Percentiles rank a stretch among this genome's conserved stretches.
Conservation (phyloP, 1,140 invertebrate genomes). For the Drosophila arizonae region DNA sequence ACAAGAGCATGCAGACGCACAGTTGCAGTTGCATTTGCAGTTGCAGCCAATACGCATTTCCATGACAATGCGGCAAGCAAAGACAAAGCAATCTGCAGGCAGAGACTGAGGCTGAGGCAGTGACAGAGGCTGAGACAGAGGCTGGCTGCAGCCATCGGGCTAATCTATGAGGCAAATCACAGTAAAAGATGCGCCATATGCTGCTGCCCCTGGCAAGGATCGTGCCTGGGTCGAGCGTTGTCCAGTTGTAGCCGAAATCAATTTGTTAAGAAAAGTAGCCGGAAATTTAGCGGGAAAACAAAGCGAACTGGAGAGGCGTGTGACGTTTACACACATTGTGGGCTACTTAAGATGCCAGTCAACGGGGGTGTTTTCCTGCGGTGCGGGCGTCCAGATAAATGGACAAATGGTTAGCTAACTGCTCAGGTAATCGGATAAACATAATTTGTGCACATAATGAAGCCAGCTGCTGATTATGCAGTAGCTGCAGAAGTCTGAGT, state of each 20-base stretch:
- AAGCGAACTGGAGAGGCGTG: conserved; percentile 66
- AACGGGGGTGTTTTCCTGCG: conserved; percentile 43
- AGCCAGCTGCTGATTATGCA: conserved; percentile 31
- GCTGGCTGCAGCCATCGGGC: conserved; percentile 24
- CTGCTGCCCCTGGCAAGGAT: conserved; percentile 24
- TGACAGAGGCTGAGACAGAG: background rate
- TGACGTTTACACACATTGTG: conserved; percentile 72
- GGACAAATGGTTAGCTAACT: conserved; percentile 49
- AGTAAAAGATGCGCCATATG: conserved; percentile 66
- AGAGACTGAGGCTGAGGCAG: background rate
- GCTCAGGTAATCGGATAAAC: conserved; percentile 69
- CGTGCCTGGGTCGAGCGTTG: conserved; percentile 29
- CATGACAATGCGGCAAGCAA: conserved; percentile 58
- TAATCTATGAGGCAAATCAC: conserved; percentile 70
- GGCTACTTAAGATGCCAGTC: conserved; percentile 47
- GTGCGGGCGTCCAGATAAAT: conserved; percentile 42
- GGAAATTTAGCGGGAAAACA: conserved; percentile 60
- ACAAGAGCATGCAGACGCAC: conserved; percentile 18
- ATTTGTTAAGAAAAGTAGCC: conserved; percentile 64
- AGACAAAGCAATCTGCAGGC: conserved; percentile 35
- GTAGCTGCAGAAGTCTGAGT: background rate
- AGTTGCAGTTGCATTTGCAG: conserved; percentile 28
- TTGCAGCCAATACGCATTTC: conserved; percentile 53
- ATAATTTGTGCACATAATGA: conserved; percentile 67
- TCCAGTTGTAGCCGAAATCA: conserved; percentile 68